A percentile compares a stretch with the other conserved stretches of the same genome.
phyloP scores from a whole-genome alignment of 2,888 invertebrate species.

The Ophioninae sp. region DNA sequence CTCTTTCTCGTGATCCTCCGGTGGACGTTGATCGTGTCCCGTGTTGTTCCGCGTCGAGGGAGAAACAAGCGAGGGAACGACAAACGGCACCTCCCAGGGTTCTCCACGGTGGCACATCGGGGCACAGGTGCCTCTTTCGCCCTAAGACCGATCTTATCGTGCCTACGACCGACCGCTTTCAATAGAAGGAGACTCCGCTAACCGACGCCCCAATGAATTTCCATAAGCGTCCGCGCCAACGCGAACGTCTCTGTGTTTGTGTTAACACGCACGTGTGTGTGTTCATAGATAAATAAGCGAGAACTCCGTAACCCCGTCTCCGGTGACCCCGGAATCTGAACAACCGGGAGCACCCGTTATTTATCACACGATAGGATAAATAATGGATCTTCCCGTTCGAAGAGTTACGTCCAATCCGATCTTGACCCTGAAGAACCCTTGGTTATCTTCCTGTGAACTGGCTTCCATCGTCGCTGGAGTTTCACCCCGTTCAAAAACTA shows the following conservation, averaged over 20 bases:
- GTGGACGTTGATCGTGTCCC: conserved; percentile 19
- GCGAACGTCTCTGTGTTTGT: neutral
- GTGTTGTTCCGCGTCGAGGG: conserved; percentile 1
- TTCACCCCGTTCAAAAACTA: neutral
- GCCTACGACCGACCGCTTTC: conserved; percentile 76
- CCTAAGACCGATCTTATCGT: conserved; percentile 75
- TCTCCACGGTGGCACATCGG: conserved; percentile 72
- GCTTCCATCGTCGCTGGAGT: neutral
- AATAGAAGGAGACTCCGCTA: conserved; percentile 67
- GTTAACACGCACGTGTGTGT: neutral
- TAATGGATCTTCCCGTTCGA: conserved; percentile 68
- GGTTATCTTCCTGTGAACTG: conserved; percentile 21
- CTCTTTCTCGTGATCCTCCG: conserved; percentile 38
- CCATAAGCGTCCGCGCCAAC: conserved; percentile 75
- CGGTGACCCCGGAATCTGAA: conserved; percentile 67
- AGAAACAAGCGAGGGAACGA: conserved; percentile 27
- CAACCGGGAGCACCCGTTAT: conserved; percentile 72
- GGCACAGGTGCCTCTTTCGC: conserved; percentile 77
- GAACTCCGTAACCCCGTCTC: conserved; percentile 56
- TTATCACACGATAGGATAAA: conserved; percentile 71
- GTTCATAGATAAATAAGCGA: conserved; percentile 24
- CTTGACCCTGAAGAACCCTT: conserved; percentile 60
- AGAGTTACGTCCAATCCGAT: conserved; percentile 61
- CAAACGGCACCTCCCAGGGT: conserved; percentile 46
- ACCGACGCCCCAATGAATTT: conserved; percentile 75